Evolutionary conservation across 2,797 vertebrate species (phyloP), one percentile per base, ranked within the genome.

Genomic region (Thalassophryne amazonica): DNA sequence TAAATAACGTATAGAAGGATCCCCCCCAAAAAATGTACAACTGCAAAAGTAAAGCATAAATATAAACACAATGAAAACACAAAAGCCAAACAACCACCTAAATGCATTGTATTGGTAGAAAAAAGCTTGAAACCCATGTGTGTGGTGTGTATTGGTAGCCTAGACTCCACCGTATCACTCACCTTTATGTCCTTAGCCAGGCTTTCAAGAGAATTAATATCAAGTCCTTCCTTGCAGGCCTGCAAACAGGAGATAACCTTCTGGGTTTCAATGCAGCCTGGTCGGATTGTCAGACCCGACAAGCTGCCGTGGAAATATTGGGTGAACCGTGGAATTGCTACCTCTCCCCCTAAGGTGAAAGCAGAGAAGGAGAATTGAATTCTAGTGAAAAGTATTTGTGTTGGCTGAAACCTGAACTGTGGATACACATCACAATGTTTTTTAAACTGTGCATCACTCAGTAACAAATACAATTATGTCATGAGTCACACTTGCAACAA

Each of bases 231-330:
- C 77, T 97, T 99, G 88, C 97, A 99, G 76, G 95, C 94, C 77
- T 98, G 97, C 80, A 98, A 88, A 78, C 97, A 99, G 78, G 96
- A 96, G 86, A 98, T 96, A 82, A 98, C 94, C 84, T 95, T 97
- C 82, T 95, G 94, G 64, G 92, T 98, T 81, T 99, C 95, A 52
- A 95, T 95, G 80, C 93, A 95, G 13, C 96, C 96, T 0, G 95
- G 94, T 5, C 93, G 91, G 53, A 99, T 93, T 3, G 94, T 98
- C 58, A 99, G 92, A 25, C 96, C 94, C 11, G 97, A 97, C 78
- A 99, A 91, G 79, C 94, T 97, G 58, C 97, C 97, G 0, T 89
- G 93, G 80, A 98, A 98, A 84, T 93, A 97, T 63, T 99, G 97
- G 19, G 95, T 92, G 74, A 98, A 98, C 48, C 93, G 91, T 0